Base-by-base conservation (phyloP, 2,113 vertebrate species). In the Siphamia tubifer region DNA sequence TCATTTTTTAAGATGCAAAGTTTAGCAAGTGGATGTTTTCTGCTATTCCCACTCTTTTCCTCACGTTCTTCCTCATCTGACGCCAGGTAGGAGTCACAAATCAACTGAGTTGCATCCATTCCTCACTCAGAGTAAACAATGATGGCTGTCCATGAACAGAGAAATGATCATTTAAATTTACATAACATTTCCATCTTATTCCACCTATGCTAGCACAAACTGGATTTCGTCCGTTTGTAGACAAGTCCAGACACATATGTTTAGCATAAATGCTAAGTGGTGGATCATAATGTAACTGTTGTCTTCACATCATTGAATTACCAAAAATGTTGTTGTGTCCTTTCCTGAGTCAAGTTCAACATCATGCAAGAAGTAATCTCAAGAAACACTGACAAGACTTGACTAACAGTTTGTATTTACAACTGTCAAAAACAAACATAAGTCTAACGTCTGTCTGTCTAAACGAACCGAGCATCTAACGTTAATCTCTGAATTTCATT, bases 61-160 rank as follows among this genome's bases (percentile, higher is more conserved):
- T 81, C 82, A 16, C 82, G 68, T 42, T 80, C 70, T 7, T 87
- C 81, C 12, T 88, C 83, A 17, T 90, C 87, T 24, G 89, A 84
- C 70, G 88, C 90, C 51, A 81, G 38, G 21, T 81, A 16, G 17
- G 82, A 90, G 71, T 91, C 88, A 52, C 58, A 66, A 23, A 94
- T 88, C 28, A 69, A 58, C 69, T 93, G 93, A 12, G 93, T 94
- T 1, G 90, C 87, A 23, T 94, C 93, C 93, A 94, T 93, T 38
- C 24, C 60, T 74, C 32, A 39, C 20, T 42, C 15, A 49, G 21
- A 3, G 5, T 20, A 19, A 38, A 25, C 9, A 8, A 17, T 13
- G 40, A 12, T 32, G 38, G 8, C 10, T 54, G 16, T 1, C 40
- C 16, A 10, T 19, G 27, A 45, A 56, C 3, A 21, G 8, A 19